A percentile compares a stretch with the other conserved stretches of the same genome.
Conservation (phyloP, 2,888 invertebrate genomes). For the Nemapogon koenigi region DNA sequence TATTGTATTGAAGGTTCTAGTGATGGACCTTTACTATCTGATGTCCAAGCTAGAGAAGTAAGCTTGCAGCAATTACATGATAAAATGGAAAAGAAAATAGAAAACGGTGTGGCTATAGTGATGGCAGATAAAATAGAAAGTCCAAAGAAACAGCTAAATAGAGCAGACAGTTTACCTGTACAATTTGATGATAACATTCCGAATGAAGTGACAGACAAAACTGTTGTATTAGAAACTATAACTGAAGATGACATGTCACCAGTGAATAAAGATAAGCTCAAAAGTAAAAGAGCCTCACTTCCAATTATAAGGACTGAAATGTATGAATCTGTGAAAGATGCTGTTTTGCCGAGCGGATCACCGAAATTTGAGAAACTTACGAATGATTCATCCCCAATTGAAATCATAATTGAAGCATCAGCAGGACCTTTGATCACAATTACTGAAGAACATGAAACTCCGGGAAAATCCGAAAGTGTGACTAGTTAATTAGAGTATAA, state of each 20-base stretch:
- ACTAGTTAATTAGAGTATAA: constrained; percentile 39
- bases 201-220: constrained; percentile 23
- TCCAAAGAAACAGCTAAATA: constrained; percentile 51
- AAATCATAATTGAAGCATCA: constrained; percentile 19
- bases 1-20: constrained; percentile 58
- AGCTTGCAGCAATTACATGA: constrained; percentile 50
- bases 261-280: constrained; percentile 28
- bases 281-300: constrained; percentile 45
- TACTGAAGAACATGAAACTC: constrained; percentile 49
- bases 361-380: constrained; percentile 66
- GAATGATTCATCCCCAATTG: constrained; percentile 56
- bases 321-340: constrained; percentile 63
- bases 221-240: constrained; percentile 36
- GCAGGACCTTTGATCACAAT: constrained; percentile 49
- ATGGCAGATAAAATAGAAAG: constrained; percentile 40
- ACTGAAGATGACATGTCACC: constrained; percentile 43
- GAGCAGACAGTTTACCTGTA: constrained; percentile 62
- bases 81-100: constrained; percentile 39
- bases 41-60: constrained; percentile 53
- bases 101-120: constrained; percentile 43
- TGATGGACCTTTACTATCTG: constrained; percentile 56
- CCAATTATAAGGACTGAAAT: constrained; percentile 54
- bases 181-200: constrained; percentile 51
- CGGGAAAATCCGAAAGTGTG: constrained; percentile 35
- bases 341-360: constrained; percentile 53